Conservation (phyloP, 2,113 vertebrate genomes). For the Cochlearius cochlearius region DNA sequence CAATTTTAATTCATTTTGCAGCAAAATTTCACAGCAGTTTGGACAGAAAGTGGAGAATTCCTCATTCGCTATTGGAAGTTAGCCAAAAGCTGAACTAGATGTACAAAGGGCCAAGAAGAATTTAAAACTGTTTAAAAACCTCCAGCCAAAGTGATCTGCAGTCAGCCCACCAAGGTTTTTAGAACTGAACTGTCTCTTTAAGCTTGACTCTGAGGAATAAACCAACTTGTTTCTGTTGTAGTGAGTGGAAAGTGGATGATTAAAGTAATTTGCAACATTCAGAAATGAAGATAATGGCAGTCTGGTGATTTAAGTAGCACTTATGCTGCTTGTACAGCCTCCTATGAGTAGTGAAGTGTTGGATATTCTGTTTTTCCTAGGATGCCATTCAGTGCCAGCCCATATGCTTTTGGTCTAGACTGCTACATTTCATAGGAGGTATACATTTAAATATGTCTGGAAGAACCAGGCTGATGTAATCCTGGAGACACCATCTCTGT, state of each 20-base stretch:
- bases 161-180: slow-evolving; percentile 5
- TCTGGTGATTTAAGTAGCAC: background rate
- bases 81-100: background rate
- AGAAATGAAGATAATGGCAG: background rate
- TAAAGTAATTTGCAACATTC: background rate
- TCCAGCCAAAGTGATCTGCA: background rate
- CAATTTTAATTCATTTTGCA: background rate
- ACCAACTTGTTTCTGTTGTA: background rate
- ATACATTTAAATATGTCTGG: background rate
- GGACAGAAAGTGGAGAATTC: background rate
- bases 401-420: background rate
- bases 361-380: background rate
- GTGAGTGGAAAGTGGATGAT: background rate
- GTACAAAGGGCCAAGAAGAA: background rate
- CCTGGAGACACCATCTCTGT: background rate
- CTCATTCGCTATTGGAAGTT: background rate
- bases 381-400: background rate
- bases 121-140: background rate
- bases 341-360: background rate
- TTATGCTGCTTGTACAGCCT: background rate
- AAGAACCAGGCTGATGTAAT: background rate
- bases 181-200: background rate
- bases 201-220: background rate
- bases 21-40: background rate
- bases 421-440: background rate